Percentiles rank a stretch among this genome's conserved stretches.
Conservation (phyloP, 2,888 invertebrate species). For the Allygus modestus region DNA sequence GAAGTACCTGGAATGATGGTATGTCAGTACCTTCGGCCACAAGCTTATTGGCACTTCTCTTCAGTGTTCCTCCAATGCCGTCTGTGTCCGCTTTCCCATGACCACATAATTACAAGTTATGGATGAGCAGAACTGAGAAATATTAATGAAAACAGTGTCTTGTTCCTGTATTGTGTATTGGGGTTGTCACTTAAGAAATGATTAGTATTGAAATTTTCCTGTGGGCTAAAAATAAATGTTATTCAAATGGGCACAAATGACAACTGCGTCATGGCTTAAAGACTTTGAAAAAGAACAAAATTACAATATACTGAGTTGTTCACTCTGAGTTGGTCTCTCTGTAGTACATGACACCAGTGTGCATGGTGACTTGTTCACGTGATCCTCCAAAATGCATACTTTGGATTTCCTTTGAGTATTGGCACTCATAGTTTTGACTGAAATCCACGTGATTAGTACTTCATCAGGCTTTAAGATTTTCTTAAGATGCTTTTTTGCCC, state of each 20-base stretch:
- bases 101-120: slow-evolving; percentile 48
- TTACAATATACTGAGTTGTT: not conserved
- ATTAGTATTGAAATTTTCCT: not conserved
- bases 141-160: slow-evolving; percentile 28
- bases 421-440: slow-evolving; percentile 54
- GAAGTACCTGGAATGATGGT: not conserved
- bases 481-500: slow-evolving; percentile 32
- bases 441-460: slow-evolving; percentile 46
- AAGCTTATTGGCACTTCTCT: slow-evolving; percentile 9
- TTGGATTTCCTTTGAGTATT: slow-evolving; percentile 47
- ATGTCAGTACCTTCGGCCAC: slow-evolving; percentile 41
- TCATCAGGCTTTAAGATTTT: not conserved
- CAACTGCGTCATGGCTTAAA: not conserved
- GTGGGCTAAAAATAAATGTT: not conserved
- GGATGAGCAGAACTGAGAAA: not conserved
- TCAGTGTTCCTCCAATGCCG: slow-evolving; percentile 29
- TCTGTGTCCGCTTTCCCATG: slow-evolving; percentile 41
- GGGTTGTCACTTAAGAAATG: not conserved
- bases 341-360: slow-evolving; percentile 34
- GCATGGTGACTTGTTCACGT: slow-evolving; percentile 20
- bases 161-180: slow-evolving; percentile 29
- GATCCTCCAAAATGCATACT: slow-evolving; percentile 41
- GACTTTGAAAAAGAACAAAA: slow-evolving; percentile 11
- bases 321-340: not conserved
- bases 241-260: slow-evolving; percentile 11